These are phyloP conservation scores for Phataginus tricuspis DNA, from an alignment of 2,797 vertebrate genomes.

Conservation along the genomic window DNA sequence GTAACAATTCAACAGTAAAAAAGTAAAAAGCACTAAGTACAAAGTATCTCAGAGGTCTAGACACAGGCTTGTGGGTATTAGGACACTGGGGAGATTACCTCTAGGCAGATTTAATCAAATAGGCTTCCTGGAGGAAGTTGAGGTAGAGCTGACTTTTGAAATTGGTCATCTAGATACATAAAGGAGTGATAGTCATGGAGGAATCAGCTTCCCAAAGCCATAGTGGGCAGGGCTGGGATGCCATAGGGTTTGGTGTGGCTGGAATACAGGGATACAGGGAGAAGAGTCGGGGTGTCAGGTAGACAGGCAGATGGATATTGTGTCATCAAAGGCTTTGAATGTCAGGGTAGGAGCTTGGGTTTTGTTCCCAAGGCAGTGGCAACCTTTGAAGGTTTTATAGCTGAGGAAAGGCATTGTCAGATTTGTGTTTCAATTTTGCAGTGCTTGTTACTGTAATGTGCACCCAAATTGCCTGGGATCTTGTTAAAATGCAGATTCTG, in stretches of 20 bases:
- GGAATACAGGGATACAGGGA: not conserved
- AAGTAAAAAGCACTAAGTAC: not conserved
- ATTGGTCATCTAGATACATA: not conserved
- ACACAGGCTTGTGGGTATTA: not conserved
- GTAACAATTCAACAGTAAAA: not conserved
- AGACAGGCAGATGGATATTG: not conserved
- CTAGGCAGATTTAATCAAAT: not conserved
- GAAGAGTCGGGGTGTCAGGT: not conserved
- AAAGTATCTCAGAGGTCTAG: not conserved
- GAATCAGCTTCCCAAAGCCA: not conserved
- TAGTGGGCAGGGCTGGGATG: rapidly evolving
- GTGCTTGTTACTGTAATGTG: not conserved
- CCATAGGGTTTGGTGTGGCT: not conserved
- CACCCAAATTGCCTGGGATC: not conserved
- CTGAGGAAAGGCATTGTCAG: not conserved
- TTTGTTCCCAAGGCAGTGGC: not conserved
- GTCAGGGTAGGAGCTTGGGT: not conserved
- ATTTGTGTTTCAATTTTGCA: not conserved
- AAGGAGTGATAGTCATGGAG: not conserved
- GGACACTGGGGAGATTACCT: not conserved
- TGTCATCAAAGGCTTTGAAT: not conserved
- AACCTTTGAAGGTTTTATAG: not conserved
- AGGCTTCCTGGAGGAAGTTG: not conserved
- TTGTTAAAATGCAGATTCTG: not conserved
- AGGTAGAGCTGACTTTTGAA: not conserved